A percentile compares a stretch with the other conserved stretches of the same genome.
Conservation (phyloP, 2,113 vertebrate species). For the Phycodurus eques region DNA sequence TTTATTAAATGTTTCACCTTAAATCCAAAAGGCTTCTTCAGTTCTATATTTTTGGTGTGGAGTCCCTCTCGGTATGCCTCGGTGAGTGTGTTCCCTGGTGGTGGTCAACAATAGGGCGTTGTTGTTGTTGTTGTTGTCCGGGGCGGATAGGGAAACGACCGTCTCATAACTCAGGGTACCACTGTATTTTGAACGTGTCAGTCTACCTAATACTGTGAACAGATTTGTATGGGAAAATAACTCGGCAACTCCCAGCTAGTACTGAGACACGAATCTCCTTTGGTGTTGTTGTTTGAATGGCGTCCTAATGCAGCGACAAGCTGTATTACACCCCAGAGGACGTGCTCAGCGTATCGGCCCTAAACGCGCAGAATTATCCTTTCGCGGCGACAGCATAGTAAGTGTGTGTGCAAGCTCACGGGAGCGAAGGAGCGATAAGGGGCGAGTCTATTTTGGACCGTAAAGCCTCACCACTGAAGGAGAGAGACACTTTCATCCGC, state of each 20-base stretch:
- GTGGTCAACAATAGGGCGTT: no score
- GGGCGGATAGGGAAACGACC: no score
- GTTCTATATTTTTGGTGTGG: no score
- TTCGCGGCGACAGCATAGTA: conserved; percentile 27
- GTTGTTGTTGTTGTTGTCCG: no score
- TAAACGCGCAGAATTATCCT: conserved; percentile 39
- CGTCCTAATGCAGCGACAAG: conserved; percentile 24
- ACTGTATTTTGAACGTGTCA: neutral
- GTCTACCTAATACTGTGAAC: neutral
- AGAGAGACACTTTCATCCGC: conserved; percentile 28
- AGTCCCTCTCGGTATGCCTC: no score
- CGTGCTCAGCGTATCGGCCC: conserved; percentile 29
- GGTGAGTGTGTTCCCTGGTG: no score
- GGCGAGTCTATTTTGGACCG: conserved; percentile 37
- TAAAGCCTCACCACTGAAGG: conserved; percentile 33
- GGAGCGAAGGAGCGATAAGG: conserved; percentile 39
- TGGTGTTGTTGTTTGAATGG: conserved; percentile 31
- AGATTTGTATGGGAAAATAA: neutral
- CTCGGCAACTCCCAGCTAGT: neutral
- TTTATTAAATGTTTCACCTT: no score
- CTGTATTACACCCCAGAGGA: conserved; percentile 26
- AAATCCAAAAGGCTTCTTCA: no score
- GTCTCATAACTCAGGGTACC: neutral
- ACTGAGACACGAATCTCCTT: conserved; percentile 1
- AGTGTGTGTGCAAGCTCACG: conserved; percentile 33